Evolutionary conservation across 2,797 vertebrate species (phyloP), one percentile per base, ranked within the genome.

Genomic region (Ibycter americanus): DNA sequence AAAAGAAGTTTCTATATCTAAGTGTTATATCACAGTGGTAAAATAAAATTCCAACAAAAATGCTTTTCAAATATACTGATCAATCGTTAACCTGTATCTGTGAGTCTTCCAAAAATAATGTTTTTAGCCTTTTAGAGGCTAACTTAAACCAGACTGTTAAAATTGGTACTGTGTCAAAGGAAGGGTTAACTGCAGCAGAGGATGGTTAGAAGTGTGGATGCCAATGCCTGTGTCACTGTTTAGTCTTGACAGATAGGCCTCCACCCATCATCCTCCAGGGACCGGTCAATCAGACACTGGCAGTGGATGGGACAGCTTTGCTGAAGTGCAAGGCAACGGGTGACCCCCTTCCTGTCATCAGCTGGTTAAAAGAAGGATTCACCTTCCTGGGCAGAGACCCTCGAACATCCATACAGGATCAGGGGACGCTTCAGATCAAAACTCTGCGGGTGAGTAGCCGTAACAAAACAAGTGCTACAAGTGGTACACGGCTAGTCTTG

Each of bases 221-320:
- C 46, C 66, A 87, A 97, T 8, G 2, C 4, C 9, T 49, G 46
- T 95, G 89, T 95, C 89, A 8, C 92, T 94, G 29, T 95, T 93
- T 83, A 99, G 99, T 99, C 95, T 97, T 99, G 96, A 99, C 99
- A 95, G 99, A 99, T 97, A 99, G 99, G 95, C 99, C 99, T 38
- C 99, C 99, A 8, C 99, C 99, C 93, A 99, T 99, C 97, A 99
- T 99, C 94, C 98, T 99, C 9, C 99, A 99, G 97, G 99, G 99
- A 29, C 99, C 99, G 0, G 97, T 99, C 96, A 99, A 99, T 97
- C 99, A 99, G 98, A 99, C 99, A 0, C 97, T 99, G 52, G 99
- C 98, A 15, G 98, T 99, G 96, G 99, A 99, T 96, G 99, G 99
- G 16, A 98, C 99, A 91, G 99, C 99, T 5, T 93, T 99, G 87